Base-by-base conservation (phyloP, 2,797 vertebrate genomes). In the Sphenopsis melanotis region DNA sequence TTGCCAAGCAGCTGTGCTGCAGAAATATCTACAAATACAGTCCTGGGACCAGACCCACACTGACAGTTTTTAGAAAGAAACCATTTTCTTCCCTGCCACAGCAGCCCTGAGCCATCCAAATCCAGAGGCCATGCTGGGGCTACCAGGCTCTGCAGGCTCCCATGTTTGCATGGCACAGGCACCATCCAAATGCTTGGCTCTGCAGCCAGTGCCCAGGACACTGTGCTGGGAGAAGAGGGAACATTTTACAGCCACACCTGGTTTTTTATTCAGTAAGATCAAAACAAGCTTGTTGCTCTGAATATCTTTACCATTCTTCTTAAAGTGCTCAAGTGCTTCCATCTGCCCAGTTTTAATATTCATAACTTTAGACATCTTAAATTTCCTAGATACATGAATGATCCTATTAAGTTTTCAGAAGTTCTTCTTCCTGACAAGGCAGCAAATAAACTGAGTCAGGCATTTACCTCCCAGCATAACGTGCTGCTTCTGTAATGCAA, bases 381-480 rank as follows among this genome's bases (percentile, higher is more conserved):
- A 94, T 72, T 95, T 90, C 39, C 76, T 81, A 47, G 68, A 83
- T 92, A 95, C 57, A 15, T 44, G 78, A 96, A 71, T 22, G 78
- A 81, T 91, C 90, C 83, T 52, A 20, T 46, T 66, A 83, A 93
- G 77, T 95, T 95, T 92, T 87, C 92, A 92, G 83, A 96, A 94
- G 65, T 93, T 91, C 65, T 60, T 79, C 63, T 94, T 95, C 90
- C 77, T 94, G 74, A 94, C 84, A 93, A 87, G 86, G 80, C 82
- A 92, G 84, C 82, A 93, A 94, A 96, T 90, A 96, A 93, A 93
- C 70, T 71, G 72, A 97, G 94, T 78, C 83, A 90, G 91, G 78
- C 78, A 55, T 32, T 90, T 93, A 91, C 89, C 95, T 95, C 94
- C 71, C 66, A 95, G 90, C 61, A 61, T 10, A 87, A 82, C 55